Evolutionary conservation across 2,113 vertebrate species (phyloP).

Genomic region (Meleagris gallopavo): DNA sequence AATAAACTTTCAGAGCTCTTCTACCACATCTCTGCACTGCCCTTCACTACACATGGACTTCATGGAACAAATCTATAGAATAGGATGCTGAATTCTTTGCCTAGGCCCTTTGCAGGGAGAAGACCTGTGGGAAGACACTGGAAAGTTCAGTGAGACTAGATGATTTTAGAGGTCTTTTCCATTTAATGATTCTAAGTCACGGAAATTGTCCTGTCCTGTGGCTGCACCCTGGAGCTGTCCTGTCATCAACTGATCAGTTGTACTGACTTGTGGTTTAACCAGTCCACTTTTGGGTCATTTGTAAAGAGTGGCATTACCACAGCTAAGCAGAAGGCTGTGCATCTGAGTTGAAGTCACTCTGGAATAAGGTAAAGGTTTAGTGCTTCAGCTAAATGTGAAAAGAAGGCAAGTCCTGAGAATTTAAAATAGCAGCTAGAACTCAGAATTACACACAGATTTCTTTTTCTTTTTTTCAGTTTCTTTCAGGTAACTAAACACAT

Average conservation of each 20-base stretch:
- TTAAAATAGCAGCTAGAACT: not conserved
- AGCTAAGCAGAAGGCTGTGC: not conserved
- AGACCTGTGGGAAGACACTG: not conserved
- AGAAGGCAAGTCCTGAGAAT: not conserved
- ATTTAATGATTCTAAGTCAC: not conserved
- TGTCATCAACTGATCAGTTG: not conserved
- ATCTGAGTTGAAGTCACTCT: not conserved
- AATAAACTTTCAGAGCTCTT: not conserved
- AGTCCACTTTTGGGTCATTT: not conserved
- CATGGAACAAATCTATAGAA: not conserved
- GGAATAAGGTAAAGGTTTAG: not conserved
- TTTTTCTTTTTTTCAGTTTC: too few species aligned
- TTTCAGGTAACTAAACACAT: not conserved
- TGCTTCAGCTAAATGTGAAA: not conserved
- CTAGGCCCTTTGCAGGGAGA: not conserved
- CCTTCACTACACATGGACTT: not conserved
- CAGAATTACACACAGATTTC: not conserved
- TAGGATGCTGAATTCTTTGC: not conserved
- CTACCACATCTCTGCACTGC: not conserved
- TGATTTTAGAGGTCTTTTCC: too few species aligned
- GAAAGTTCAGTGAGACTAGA: not conserved
- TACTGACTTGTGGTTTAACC: not conserved
- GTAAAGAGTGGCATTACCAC: not conserved
- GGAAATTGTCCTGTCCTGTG: not conserved
- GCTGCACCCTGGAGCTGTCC: not conserved